phyloP scores from a whole-genome alignment of 1,140 invertebrate genomes.

The Caenorhabditis brenneri region DNA sequence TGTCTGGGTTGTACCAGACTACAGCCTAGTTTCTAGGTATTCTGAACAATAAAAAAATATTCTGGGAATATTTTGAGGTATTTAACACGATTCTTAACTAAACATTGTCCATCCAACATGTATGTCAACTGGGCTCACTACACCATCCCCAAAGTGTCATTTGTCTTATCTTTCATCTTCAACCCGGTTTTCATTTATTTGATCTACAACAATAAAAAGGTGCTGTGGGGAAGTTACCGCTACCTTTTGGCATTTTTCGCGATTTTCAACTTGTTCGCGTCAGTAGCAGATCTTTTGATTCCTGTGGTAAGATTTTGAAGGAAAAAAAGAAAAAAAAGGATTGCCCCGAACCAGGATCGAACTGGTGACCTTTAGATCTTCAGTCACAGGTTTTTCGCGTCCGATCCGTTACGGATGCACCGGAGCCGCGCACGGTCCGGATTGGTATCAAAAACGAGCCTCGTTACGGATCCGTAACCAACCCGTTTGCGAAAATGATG shows the following conservation, averaged over 20 bases:
- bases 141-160: not conserved
- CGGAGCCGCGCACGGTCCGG: too few species aligned
- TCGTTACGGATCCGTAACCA: too few species aligned
- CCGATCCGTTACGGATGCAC: too few species aligned
- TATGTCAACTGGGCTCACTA: not conserved
- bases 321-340: too few species aligned
- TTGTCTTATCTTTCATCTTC: not conserved
- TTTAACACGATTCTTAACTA: too few species aligned
- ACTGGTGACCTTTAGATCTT: slow-evolving; percentile 73
- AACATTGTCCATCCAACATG: not conserved
- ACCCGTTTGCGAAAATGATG: too few species aligned
- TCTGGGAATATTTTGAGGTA: too few species aligned
- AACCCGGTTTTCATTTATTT: not conserved
- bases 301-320: not conserved
- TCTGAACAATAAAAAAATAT: too few species aligned
- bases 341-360: slow-evolving; percentile 69
- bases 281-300: not conserved
- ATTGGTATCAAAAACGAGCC: too few species aligned
- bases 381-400: too few species aligned
- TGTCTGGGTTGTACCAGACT: too few species aligned
- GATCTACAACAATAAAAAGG: not conserved
- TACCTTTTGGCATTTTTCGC: not conserved
- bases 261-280: not conserved
- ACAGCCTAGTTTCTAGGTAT: too few species aligned
- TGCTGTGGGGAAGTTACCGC: not conserved